phyloP scores from a whole-genome alignment of 2,797 vertebrate genomes.

The Prionace glauca region DNA sequence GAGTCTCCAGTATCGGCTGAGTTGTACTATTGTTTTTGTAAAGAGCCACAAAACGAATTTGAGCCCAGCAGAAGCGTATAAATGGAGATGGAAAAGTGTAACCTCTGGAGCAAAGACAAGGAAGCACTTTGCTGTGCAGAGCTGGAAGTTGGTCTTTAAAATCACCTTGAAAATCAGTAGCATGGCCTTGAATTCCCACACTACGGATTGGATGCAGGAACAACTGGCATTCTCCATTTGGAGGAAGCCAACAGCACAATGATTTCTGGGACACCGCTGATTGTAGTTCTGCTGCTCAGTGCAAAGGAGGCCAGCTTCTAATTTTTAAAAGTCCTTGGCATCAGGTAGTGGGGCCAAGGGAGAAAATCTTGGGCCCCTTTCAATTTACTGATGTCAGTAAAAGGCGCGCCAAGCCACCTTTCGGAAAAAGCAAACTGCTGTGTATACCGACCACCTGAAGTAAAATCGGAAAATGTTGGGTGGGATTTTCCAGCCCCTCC shows the following conservation, averaged over 20 bases:
- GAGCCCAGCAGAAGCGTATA: background rate
- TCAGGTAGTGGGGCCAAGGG: background rate
- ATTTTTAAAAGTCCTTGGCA: background rate
- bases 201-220: too few species aligned
- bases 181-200: background rate
- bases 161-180: background rate
- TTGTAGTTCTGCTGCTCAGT: background rate
- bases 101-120: background rate
- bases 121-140: background rate
- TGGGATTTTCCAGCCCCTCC: too few species aligned
- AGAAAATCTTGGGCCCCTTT: background rate
- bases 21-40: constrained; percentile 11
- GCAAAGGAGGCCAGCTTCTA: background rate
- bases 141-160: background rate
- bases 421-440: background rate
- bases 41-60: background rate
- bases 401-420: background rate
- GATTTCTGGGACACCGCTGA: background rate
- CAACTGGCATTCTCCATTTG: background rate
- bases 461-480: background rate
- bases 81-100: background rate
- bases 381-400: background rate
- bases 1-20: background rate
- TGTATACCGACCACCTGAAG: background rate
- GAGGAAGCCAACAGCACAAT: background rate